Base-by-base conservation (phyloP, 1,140 invertebrate species). In the Thaumatotibia leucotreta region DNA sequence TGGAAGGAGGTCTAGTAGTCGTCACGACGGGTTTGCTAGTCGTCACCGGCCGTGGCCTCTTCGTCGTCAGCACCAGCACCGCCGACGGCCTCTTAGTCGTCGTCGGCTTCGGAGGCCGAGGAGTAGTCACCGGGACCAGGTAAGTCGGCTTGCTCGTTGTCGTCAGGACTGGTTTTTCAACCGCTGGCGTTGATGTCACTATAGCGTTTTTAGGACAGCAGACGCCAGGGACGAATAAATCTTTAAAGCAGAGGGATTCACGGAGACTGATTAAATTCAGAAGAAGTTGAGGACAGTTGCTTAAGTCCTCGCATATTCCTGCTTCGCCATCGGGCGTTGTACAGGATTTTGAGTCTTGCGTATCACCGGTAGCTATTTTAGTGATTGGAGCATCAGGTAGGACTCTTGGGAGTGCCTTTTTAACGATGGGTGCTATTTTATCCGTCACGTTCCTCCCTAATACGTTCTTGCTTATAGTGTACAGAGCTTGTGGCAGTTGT, bases 171-270 rank as follows among this genome's bases (percentile, higher is more conserved):
- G 86, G 84, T 20, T 77, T 88, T 50, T 91, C 88, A 27, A 63
- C 78, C 64, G 65, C 87, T 77, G 69, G 84, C 69, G 70, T 89
- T 29, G 68, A 85, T 67, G 6, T 81, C 63, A 84, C 82, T 70
- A 84, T 81, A 49, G 79, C 91, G 24, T 93, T 90, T 67, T 92
- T 71, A 0, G 97, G 97, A 89, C 97, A 98, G 80, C 97, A 98
- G 1, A 98, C 97, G 14, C 97, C 97, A 1, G 97, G 97, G 1
- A 97, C 95, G 76, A 98, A 97, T 0, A 98, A 91, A 70, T 96
- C 96, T 87, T 98, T 97, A 79, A 98, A 98, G 80, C 97, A 98
- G 5, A 98, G 92, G 0, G 96, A 97, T 77, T 97, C 95, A 33
- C 97, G 91, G 0, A 98, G 89, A 79, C 94, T 96, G 6, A 94